Base-by-base conservation (phyloP, 2,888 invertebrate genomes). In the Himalopsyche japonica region DNA sequence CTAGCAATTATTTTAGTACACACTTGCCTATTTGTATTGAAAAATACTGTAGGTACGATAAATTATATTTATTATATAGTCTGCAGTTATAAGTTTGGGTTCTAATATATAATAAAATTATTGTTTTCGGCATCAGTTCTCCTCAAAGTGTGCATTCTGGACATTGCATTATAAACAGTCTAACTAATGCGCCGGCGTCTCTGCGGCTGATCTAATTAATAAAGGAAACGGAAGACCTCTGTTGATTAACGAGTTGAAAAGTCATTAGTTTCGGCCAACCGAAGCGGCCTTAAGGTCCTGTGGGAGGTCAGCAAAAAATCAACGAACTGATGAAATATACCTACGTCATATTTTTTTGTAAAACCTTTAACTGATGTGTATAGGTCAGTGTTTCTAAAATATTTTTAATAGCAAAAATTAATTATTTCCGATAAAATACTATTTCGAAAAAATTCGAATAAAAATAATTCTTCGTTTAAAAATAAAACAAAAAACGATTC, bases 181-280 rank as follows among this genome's bases (percentile, higher is more conserved):
- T 0, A 70, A 4, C 70, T 70, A 70, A 70, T 70, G 43, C 76
- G 24, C 37, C 47, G 83, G 83, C 83, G 83, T 79, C 82, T 34
- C 12, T 24, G 79, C 49, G 85, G 76, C 86, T 86, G 84, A 84
- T 86, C 85, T 86, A 85, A 86, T 85, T 87, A 85, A 85, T 85
- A 87, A 86, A 83, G 86, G 84, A 85, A 85, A 84, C 83, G 88
- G 88, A 87, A 88, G 88, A 88, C 87, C 87, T 85, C 86, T 82
- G 84, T 87, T 87, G 88, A 88, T 86, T 87, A 87, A 88, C 87
- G 84, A 87, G 86, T 87, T 87, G 85, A 82, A 82, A 83, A 84
- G 81, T 82, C 85, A 84, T 86, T 82, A 86, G 86, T 82, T 81
- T 82, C 78, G 24, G 57, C 43, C 76, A 78, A 84, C 70, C 81